Percentiles rank a stretch among this genome's conserved stretches.
These are phyloP conservation scores for Panagrolaimus sp. DNA, from an alignment of 1,140 invertebrate species.

Conservation along the genomic window DNA sequence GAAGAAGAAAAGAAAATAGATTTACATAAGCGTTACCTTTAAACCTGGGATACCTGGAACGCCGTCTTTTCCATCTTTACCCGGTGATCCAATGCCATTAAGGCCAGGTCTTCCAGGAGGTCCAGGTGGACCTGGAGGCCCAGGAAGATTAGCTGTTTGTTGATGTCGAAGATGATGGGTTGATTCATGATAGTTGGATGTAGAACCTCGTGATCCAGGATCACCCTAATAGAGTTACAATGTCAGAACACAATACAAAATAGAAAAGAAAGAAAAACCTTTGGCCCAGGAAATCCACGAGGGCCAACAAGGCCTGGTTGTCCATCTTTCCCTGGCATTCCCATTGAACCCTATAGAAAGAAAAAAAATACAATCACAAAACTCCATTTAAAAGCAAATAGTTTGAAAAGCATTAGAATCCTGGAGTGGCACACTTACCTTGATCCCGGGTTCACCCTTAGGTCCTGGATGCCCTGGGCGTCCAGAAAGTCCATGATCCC, in stretches of 20 bases:
- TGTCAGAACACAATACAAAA: constrained; percentile 17
- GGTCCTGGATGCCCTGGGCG: constrained; percentile 16
- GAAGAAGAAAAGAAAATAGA: too few relatives aligned
- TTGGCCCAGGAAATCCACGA: constrained; percentile 35
- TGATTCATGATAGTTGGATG: constrained; percentile 17
- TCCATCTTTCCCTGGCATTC: constrained; percentile 35
- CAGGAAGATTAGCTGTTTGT: constrained; percentile 24
- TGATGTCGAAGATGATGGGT: constrained; percentile 13
- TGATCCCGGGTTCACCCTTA: constrained; percentile 46
- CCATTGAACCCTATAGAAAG: constrained; percentile 32
- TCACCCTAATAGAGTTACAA: constrained; percentile 34
- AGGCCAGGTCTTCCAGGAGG: constrained; percentile 26
- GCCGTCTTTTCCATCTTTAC: constrained; percentile 7
- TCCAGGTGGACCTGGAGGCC: constrained; percentile 31
- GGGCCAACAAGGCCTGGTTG: constrained; percentile 34
- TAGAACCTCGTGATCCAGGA: constrained; percentile 16
- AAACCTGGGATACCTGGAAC: constrained; percentile 15
- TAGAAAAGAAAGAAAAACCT: constrained; percentile 31
- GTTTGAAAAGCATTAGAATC: constrained; percentile 1
- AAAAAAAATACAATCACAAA: constrained; percentile 20
- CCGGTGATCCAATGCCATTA: constrained; percentile 11
- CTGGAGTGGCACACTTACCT: constrained; percentile 36
- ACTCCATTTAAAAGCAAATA: background rate
- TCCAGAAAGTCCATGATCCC: constrained; percentile 34
- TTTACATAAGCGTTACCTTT: constrained; percentile 24